These are phyloP conservation scores for Oreochromis niloticus DNA, from an alignment of 2,113 vertebrate species.

Conservation along the genomic window DNA sequence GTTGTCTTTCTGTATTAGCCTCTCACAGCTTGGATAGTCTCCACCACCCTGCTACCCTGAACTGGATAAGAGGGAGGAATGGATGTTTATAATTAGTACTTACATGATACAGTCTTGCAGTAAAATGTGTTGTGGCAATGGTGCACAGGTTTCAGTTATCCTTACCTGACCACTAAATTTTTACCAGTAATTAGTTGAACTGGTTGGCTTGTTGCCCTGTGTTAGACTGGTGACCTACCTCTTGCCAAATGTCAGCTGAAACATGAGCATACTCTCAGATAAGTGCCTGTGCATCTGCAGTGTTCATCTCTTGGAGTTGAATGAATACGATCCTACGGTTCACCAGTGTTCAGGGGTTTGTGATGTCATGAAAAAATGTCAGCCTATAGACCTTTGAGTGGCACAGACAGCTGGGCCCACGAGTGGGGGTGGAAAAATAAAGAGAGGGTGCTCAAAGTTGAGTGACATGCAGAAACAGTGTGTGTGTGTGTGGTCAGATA, in stretches of 20 bases:
- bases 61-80: neutral
- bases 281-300: neutral
- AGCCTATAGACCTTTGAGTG: slow-evolving; percentile 34
- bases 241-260: neutral
- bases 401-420: slow-evolving; percentile 49
- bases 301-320: neutral
- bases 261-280: neutral
- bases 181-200: neutral
- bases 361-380: slow-evolving; percentile 45
- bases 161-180: neutral
- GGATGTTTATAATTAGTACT: neutral
- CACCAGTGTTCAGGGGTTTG: neutral
- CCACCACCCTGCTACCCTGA: neutral
- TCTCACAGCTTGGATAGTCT: neutral
- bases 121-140: fast-evolving
- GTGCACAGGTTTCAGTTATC: neutral
- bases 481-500: neutral
- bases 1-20: neutral
- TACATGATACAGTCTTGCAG: neutral
- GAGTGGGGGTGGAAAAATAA: neutral
- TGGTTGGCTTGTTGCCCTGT: neutral
- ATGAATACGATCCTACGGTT: neutral
- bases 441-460: neutral
- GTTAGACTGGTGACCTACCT: neutral
- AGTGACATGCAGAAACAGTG: neutral